Evolutionary conservation across 1,140 invertebrate species (phyloP), one percentile per base, ranked within the genome.

Genomic region (Sesamia nonagrioides): DNA sequence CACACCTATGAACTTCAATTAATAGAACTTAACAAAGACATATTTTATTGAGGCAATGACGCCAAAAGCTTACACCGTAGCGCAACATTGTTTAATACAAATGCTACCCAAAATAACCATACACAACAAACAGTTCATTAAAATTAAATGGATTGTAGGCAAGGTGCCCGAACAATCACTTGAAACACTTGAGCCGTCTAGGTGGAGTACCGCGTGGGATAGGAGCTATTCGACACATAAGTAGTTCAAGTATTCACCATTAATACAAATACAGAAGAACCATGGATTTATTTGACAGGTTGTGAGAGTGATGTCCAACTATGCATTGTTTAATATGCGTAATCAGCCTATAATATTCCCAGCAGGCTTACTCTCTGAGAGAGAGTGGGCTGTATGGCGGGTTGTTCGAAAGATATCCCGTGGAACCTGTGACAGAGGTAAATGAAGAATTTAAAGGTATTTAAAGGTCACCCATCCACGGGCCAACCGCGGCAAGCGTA

Each of bases 201-300:
- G 54, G 27, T 48, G 37, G 37, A 58, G 54, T 74, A 79, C 79
- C 78, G 73, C 82, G 68, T 77, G 81, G 81, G 85, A 84, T 80
- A 66, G 76, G 66, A 83, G 80, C 80, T 85, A 86, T 82, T 87
- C 77, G 74, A 82, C 82, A 82, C 56, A 69, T 69, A 74, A 74
- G 56, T 63, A 75, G 68, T 71, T 71, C 68, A 37, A 50, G 58
- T 75, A 61, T 63, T 75, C 58, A 63, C 58, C 63, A 63, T 52
- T 33, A 73, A 13, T 69, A 33, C 21, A 33, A 66, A 48, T 69
- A 48, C 18, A 68, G 21, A 69, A 50, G 66, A n/a, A 69, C 42
- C 54, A 56, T 56, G 0, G n/a, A 45, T 45, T 45, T 45, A 11
- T 8, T 40, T 40, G 37, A 40, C 6, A 40, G 9, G 37, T 9